phyloP scores from a whole-genome alignment of 2,888 invertebrate species.

The Rhamnusium bicolor region DNA sequence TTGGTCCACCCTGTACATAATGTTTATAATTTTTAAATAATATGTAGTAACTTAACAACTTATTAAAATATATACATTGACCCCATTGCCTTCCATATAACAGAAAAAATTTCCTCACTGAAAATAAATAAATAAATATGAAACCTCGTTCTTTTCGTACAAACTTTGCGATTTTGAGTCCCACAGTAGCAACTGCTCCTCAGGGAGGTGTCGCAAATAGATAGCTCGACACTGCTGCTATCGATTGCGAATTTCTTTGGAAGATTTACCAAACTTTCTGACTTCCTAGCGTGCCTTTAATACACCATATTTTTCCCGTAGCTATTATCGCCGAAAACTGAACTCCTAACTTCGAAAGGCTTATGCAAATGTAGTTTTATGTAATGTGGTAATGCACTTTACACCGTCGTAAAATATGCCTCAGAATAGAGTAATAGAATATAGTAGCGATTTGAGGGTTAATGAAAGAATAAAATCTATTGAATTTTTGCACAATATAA shows the following conservation, averaged over 20 bases:
- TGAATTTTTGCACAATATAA: neutral
- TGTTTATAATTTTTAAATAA: no score
- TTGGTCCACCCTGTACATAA: no score
- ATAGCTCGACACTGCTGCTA: constrained; percentile 44
- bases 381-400: constrained; percentile 35
- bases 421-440: constrained; percentile 22
- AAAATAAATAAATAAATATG: neutral
- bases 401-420: constrained; percentile 28
- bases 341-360: constrained; percentile 18
- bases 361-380: constrained; percentile 33
- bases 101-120: neutral
- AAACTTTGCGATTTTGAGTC: constrained; percentile 49
- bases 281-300: constrained; percentile 44
- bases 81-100: no score
- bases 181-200: constrained; percentile 59
- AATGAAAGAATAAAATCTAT: constrained; percentile 16
- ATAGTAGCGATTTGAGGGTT: constrained; percentile 21
- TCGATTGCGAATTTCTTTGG: constrained; percentile 59
- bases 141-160: constrained; percentile 37
- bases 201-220: constrained; percentile 58
- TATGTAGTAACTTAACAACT: no score
- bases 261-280: constrained; percentile 54
- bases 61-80: no score
- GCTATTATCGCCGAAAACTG: constrained; percentile 29
- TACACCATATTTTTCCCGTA: constrained; percentile 32